These are phyloP conservation scores for Vanessa cardui DNA, from an alignment of 2,888 invertebrate genomes.

Conservation along the genomic window DNA sequence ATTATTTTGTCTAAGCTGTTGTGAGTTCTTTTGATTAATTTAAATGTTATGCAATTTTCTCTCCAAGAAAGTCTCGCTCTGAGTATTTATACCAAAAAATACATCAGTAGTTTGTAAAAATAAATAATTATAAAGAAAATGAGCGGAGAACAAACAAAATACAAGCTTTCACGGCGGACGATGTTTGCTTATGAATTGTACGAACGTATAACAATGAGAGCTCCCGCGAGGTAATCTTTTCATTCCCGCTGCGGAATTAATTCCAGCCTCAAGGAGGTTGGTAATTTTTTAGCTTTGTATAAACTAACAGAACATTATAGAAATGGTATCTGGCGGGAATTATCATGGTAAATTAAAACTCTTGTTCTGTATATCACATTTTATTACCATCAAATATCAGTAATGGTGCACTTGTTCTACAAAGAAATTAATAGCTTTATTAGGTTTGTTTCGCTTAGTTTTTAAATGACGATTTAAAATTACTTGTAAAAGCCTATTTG, in stretches of 20 bases:
- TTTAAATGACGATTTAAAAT: too few species aligned
- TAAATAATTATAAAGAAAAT: constrained; percentile 23
- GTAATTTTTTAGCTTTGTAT: constrained; percentile 27
- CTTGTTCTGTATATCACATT: not conserved
- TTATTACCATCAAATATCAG: too few species aligned
- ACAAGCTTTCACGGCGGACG: constrained; percentile 17
- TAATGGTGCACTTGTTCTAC: too few species aligned
- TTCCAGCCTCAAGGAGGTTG: constrained; percentile 32
- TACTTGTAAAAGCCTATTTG: too few species aligned
- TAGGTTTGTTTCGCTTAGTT: too few species aligned
- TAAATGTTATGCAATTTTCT: not conserved
- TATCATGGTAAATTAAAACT: not conserved
- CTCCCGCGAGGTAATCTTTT: constrained; percentile 39
- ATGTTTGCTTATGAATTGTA: constrained; percentile 36
- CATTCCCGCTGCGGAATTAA: constrained; percentile 38
- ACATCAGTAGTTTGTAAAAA: constrained; percentile 10
- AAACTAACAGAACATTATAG: constrained; percentile 4
- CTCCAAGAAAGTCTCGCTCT: not conserved
- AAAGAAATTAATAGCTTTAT: too few species aligned
- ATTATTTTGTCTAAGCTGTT: too few species aligned
- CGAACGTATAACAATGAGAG: constrained; percentile 31
- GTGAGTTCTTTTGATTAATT: not conserved
- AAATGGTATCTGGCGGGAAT: not conserved
- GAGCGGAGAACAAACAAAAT: constrained; percentile 15
- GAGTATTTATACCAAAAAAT: not conserved